A percentile compares a stretch with the other conserved stretches of the same genome.
Conservation (phyloP, 1,140 invertebrate genomes). For the Drosophila quadrilineata region DNA sequence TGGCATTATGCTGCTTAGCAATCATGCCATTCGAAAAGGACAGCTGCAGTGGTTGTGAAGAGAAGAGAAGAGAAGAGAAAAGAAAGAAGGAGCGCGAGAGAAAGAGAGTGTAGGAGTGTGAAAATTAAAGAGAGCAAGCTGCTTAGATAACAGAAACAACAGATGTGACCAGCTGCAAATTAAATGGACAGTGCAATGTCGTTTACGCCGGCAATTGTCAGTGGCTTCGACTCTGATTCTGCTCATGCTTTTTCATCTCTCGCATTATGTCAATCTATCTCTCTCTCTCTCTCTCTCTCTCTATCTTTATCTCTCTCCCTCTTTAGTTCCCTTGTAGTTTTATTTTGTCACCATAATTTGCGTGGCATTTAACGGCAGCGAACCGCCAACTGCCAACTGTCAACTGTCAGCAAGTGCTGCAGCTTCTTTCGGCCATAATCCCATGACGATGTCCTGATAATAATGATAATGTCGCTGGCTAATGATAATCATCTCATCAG, state of each 20-base stretch:
- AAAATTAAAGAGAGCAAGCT: too few relatives aligned
- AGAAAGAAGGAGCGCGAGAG: too few relatives aligned
- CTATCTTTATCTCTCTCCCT: neutral
- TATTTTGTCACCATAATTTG: too few relatives aligned
- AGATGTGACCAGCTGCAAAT: conserved; percentile 38
- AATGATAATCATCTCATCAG: conserved; percentile 16
- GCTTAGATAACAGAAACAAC: too few relatives aligned
- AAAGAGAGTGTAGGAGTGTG: neutral
- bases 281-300: conserved; percentile 6
- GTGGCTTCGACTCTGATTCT: conserved; percentile 18
- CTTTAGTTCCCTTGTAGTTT: too few relatives aligned
- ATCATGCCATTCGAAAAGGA: conserved; percentile 68
- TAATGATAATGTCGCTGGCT: conserved; percentile 21
- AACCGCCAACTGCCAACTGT: conserved; percentile 12
- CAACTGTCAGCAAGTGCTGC: conserved; percentile 3
- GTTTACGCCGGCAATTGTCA: neutral
- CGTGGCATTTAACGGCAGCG: conserved; percentile 40
- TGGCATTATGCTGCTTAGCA: conserved; percentile 76
- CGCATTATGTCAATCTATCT: neutral
- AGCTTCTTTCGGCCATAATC: conserved; percentile 5
- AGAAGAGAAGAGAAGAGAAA: too few relatives aligned
- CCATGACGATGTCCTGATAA: conserved; percentile 14
- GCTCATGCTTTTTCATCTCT: neutral
- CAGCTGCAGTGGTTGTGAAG: neutral
- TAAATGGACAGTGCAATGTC: conserved; percentile 33